A percentile compares a stretch with the other conserved stretches of the same genome.
phyloP scores from a whole-genome alignment of 2,888 invertebrate species.

The Gortyna flavago region DNA sequence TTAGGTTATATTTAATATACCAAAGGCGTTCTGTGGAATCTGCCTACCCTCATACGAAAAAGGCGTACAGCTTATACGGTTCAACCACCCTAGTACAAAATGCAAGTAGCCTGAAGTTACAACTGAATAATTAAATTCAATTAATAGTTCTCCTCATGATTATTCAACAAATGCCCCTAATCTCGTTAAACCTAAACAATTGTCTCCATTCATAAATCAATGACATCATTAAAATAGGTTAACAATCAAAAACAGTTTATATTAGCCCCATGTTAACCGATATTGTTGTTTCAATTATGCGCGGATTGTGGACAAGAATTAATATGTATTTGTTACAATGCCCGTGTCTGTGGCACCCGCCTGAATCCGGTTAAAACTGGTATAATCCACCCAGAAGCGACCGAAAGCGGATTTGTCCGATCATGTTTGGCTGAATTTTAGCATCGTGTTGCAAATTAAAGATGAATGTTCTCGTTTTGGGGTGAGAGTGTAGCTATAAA shows the following conservation, averaged over 20 bases:
- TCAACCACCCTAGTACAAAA: not conserved
- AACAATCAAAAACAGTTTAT: conserved; percentile 74
- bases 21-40: no score
- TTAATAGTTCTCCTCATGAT: conserved; percentile 24
- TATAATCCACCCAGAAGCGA: conserved; percentile 69
- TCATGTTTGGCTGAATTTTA: conserved; percentile 67
- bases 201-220: conserved; percentile 72
- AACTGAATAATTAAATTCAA: conserved; percentile 35
- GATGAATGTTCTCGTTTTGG: conserved; percentile 40
- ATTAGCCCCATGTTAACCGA: conserved; percentile 73
- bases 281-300: conserved; percentile 75
- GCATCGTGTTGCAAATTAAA: conserved; percentile 58
- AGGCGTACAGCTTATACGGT: not conserved
- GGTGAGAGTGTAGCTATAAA: not conserved
- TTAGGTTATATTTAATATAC: no score
- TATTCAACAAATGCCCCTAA: conserved; percentile 35
- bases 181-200: conserved; percentile 46
- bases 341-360: conserved; percentile 51
- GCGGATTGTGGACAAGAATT: conserved; percentile 68
- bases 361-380: conserved; percentile 67
- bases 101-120: not conserved
- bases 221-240: conserved; percentile 69
- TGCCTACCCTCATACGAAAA: not conserved
- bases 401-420: conserved; percentile 74
- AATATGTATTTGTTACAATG: conserved; percentile 72